Base-by-base conservation (phyloP, 2,797 vertebrate genomes). In the Spea hammondii region DNA sequence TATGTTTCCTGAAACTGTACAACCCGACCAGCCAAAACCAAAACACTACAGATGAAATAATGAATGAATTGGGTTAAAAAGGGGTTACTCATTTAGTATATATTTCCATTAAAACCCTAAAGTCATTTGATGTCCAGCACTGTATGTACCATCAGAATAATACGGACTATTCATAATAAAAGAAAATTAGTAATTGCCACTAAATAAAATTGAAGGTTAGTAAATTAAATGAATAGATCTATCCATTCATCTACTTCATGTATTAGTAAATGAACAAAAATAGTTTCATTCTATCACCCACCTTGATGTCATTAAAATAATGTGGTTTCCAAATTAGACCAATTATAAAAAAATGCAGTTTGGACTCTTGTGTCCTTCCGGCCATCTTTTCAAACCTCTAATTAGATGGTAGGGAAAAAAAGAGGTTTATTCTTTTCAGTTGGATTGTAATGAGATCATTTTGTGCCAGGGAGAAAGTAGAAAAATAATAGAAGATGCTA, bases 221-320 rank as follows among this genome's bases (percentile, higher is more conserved):
- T 72, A 72, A 79, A 79, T 79, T 73, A 79, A 67, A 79, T 79
- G 72, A 72, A 68, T 46, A 51, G 17, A 17, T 46, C 47, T 64
- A 59, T 76, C 69, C 66, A 72, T 72, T 81, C 62, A 72, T 81
- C 70, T 81, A 68, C 55, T 65, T 72, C 65, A 48, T 72, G 69
- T 66, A 74, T 53, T 79, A 53, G 70, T 53, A 74, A 76, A 76
- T 72, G 65, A 72, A 81, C 62, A 76, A 60, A 73, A 50, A 65
- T 46, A 67, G 64, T 69, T 60, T 64, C 47, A 77, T 72, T 68
- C 47, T 51, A n/a, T 62, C 69, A 76, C 67, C 76, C 68, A 77
- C 74, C 69, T 76, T 76, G 67, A 80, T 72, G 67, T 73, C 74
- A 81, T 77, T 70, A 81, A 64, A 77, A 81, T 81, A 77, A 76